Evolutionary conservation across 2,888 invertebrate genomes (phyloP).

Genomic region (Bhutanitis thaidina): DNA sequence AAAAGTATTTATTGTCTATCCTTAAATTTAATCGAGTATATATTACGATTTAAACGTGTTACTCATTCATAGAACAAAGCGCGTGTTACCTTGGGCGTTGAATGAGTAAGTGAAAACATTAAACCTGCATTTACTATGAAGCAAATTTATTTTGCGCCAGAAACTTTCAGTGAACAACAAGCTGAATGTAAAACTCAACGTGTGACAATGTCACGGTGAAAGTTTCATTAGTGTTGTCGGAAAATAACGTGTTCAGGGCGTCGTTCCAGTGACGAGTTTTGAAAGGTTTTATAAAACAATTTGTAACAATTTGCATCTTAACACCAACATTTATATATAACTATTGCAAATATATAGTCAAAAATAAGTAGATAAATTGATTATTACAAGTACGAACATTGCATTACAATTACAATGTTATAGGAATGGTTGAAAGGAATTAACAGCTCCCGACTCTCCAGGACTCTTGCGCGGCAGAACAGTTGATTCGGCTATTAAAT

Average conservation of each 20-base stretch:
- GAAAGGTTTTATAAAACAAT: conserved; percentile 4
- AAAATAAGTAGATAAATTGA: too few relatives aligned
- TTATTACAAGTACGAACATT: too few relatives aligned
- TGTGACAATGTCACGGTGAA: conserved; percentile 17
- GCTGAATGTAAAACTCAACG: conserved; percentile 15
- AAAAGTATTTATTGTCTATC: too few relatives aligned
- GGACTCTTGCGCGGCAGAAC: too few relatives aligned
- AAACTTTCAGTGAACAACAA: conserved; percentile 11
- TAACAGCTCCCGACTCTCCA: too few relatives aligned
- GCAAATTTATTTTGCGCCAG: conserved; percentile 9
- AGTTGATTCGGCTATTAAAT: too few relatives aligned
- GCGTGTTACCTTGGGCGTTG: conserved; percentile 8
- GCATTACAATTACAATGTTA: too few relatives aligned
- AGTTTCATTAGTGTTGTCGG: conserved; percentile 14
- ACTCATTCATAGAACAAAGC: conserved; percentile 12
- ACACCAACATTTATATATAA: neutral
- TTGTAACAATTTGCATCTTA: neutral
- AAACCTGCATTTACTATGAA: conserved; percentile 17
- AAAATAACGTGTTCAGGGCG: conserved; percentile 1
- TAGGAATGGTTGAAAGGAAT: too few relatives aligned
- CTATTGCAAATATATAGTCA: too few relatives aligned
- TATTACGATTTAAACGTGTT: too few relatives aligned
- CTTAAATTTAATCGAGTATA: too few relatives aligned
- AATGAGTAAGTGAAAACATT: conserved; percentile 15
- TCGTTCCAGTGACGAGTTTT: conserved; percentile 8